A percentile compares a stretch with the other conserved stretches of the same genome.
These are phyloP conservation scores for Caenorhabditis inopinata DNA, from an alignment of 1,140 invertebrate genomes.

Conservation along the genomic window DNA sequence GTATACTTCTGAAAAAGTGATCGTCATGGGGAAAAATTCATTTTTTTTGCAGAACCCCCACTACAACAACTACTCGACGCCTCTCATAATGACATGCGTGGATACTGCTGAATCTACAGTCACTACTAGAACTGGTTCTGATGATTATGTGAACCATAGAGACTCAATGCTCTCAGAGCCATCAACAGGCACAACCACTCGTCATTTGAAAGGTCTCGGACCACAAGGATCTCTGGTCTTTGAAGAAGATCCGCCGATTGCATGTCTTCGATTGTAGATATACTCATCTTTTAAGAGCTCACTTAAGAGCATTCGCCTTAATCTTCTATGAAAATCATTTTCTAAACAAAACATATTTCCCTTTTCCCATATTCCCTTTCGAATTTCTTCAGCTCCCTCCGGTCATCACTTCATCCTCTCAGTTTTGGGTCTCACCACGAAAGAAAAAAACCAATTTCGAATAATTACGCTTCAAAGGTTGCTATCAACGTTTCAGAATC, in stretches of 20 bases:
- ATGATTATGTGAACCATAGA: conserved; percentile 16
- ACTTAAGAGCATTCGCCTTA: too few relatives aligned
- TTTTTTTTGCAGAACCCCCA: conserved; percentile 31
- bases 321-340: background rate
- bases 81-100: background rate
- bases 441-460: background rate
- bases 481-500: background rate
- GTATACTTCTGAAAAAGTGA: background rate
- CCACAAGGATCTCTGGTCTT: conserved; percentile 40
- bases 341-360: background rate
- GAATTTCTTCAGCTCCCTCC: background rate
- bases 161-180: conserved; percentile 15
- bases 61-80: conserved; percentile 17
- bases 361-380: background rate
- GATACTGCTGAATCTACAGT: conserved; percentile 41
- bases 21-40: background rate
- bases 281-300: too few relatives aligned
- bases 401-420: background rate
- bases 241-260: conserved; percentile 4
- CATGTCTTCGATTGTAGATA: background rate
- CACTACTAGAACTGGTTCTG: conserved; percentile 26
- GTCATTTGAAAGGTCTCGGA: conserved; percentile 40
- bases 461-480: background rate
- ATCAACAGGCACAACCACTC: background rate
- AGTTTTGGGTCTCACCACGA: conserved; percentile 20